Conservation (phyloP, 2,113 vertebrate genomes). For the Rhabdomys dilectus region DNA sequence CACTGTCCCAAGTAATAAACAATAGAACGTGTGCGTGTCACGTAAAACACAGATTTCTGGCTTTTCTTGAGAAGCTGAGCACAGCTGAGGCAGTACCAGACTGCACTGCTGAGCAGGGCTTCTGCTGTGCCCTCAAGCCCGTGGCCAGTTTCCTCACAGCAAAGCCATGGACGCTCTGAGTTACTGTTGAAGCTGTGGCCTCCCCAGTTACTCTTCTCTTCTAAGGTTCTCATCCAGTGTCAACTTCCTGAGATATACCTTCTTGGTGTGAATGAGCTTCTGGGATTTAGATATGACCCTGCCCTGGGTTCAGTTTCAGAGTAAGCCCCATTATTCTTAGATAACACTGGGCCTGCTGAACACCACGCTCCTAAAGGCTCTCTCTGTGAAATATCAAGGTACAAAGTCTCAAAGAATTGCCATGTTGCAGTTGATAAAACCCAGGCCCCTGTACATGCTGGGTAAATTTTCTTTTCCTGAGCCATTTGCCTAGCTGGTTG, state of each 20-base stretch:
- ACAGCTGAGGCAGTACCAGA: fast-evolving
- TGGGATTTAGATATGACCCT: background rate
- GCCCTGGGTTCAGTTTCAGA: background rate
- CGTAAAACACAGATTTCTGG: background rate
- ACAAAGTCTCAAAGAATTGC: background rate
- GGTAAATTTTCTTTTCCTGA: background rate
- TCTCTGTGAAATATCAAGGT: background rate
- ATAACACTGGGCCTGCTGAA: background rate
- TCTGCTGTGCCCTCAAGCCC: fast-evolving
- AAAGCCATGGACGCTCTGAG: background rate
- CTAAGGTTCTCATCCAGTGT: background rate
- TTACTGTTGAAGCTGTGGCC: background rate
- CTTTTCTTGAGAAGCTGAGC: background rate
- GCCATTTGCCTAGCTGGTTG: background rate
- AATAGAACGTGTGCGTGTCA: background rate
- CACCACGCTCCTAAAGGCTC: background rate
- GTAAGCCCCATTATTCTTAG: background rate
- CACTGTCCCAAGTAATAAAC: background rate
- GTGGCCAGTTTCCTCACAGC: background rate
- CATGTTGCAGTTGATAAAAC: background rate
- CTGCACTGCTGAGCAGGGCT: background rate
- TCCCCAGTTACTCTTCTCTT: background rate
- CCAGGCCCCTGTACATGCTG: background rate
- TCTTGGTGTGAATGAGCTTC: background rate
- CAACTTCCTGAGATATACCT: background rate